Conservation (phyloP, 2,888 invertebrate genomes). For the Phortica okadai region DNA sequence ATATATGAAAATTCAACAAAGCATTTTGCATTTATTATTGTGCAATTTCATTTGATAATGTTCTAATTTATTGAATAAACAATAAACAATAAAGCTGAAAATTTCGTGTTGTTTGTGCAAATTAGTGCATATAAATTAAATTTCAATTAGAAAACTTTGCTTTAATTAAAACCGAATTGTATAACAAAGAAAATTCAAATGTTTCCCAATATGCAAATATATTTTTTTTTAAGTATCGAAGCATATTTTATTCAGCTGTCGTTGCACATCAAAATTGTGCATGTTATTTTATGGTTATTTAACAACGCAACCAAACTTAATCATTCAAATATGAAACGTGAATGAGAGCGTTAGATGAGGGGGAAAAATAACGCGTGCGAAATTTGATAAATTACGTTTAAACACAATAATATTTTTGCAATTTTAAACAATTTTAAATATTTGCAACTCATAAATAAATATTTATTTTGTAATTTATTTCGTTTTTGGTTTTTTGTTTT, state of each 20-base stretch:
- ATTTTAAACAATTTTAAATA: constrained; percentile 16
- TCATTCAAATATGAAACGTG: constrained; percentile 47
- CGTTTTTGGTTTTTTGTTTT: not conserved
- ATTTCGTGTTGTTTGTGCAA: no score
- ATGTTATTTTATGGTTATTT: no score
- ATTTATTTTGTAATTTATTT: constrained; percentile 16
- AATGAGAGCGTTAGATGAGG: constrained; percentile 30
- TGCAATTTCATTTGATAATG: no score
- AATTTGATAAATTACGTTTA: constrained; percentile 19
- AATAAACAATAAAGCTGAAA: no score
- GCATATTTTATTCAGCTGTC: no score
- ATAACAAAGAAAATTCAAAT: not conserved
- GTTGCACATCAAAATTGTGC: no score
- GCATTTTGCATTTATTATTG: no score
- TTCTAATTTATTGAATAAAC: no score
- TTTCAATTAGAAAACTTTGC: constrained; percentile 34
- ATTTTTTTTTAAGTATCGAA: no score
- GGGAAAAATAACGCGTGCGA: constrained; percentile 7
- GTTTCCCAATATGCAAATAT: no score
- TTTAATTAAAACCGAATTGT: constrained; percentile 47
- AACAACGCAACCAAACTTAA: constrained; percentile 19
- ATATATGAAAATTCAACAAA: no score
- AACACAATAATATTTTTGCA: constrained; percentile 10
- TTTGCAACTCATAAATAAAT: constrained; percentile 25
- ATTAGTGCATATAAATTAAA: not conserved